phyloP scores from a whole-genome alignment of 2,888 invertebrate species.

The Synergus japonicus region DNA sequence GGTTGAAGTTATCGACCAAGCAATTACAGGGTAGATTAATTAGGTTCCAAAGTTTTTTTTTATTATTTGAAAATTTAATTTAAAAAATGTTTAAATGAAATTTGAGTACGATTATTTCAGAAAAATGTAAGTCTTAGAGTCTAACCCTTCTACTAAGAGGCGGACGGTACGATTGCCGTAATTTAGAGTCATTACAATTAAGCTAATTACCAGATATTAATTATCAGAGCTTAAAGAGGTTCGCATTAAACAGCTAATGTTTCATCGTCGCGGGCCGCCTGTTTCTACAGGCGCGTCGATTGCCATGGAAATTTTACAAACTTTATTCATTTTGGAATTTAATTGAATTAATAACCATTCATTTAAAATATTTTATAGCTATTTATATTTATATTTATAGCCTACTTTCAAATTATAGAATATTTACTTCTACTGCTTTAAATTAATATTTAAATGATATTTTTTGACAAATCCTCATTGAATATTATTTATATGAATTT shows the following conservation, averaged over 20 bases:
- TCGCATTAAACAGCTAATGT: slow-evolving; percentile 74
- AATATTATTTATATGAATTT: too few species aligned
- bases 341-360: neutral
- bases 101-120: neutral
- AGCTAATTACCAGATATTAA: slow-evolving; percentile 75
- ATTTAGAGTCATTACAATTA: slow-evolving; percentile 75
- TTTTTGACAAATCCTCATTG: too few species aligned
- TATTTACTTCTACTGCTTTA: too few species aligned
- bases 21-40: too few species aligned
- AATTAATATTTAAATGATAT: too few species aligned
- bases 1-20: too few species aligned
- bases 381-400: too few species aligned
- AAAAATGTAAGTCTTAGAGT: slow-evolving; percentile 48
- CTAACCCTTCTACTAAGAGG: slow-evolving; percentile 61
- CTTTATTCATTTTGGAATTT: neutral
- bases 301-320: neutral
- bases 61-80: too few species aligned
- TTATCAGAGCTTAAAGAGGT: slow-evolving; percentile 73
- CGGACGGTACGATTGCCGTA: slow-evolving; percentile 71
- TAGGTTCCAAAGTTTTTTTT: too few species aligned
- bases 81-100: too few species aligned
- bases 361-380: neutral
- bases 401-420: too few species aligned
- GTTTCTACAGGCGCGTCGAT: slow-evolving; percentile 44
- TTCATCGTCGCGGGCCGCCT: slow-evolving; percentile 67